phyloP scores from a whole-genome alignment of 2,797 vertebrate genomes.

The Chiroxiphia lanceolata region DNA sequence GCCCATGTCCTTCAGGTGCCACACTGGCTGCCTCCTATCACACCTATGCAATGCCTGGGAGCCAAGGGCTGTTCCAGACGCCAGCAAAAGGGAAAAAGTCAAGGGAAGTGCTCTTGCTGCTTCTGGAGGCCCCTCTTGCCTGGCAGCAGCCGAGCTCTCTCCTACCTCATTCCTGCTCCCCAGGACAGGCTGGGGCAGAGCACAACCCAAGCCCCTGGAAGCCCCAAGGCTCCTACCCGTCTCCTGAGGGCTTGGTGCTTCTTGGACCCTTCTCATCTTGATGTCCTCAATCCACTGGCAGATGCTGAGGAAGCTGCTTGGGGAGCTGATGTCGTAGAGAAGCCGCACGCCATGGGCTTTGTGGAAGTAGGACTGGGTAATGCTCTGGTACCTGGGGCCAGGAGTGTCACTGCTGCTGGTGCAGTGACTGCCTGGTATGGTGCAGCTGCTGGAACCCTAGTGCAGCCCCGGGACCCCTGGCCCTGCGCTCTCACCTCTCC shows the following conservation, averaged over 20 bases:
- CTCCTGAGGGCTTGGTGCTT: no score
- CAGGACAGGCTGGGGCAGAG: no score
- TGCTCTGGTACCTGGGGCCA: slow-evolving; percentile 75
- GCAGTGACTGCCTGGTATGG: rapidly evolving
- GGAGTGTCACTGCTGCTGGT: neutral
- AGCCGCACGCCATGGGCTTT: slow-evolving; percentile 80
- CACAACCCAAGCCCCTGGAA: neutral
- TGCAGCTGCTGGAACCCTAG: neutral
- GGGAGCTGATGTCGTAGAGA: slow-evolving; percentile 80
- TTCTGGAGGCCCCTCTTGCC: no score
- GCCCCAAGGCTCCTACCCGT: neutral
- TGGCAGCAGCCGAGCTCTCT: no score
- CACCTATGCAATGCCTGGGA: rapidly evolving
- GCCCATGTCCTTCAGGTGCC: neutral
- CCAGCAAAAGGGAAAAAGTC: neutral
- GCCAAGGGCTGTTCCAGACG: rapidly evolving
- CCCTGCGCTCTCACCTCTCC: slow-evolving; percentile 63
- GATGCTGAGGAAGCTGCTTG: slow-evolving; percentile 80
- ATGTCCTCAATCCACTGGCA: slow-evolving; percentile 81
- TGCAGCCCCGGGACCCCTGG: no score
- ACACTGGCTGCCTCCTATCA: rapidly evolving
- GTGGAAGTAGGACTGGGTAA: slow-evolving; percentile 79
- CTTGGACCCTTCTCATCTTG: slow-evolving; percentile 37
- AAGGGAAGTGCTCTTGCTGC: neutral
- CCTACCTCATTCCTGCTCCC: neutral